Evolutionary conservation across 1,140 invertebrate genomes (phyloP), one percentile per base, ranked within the genome.

Genomic region (Cyclargus thomasi): DNA sequence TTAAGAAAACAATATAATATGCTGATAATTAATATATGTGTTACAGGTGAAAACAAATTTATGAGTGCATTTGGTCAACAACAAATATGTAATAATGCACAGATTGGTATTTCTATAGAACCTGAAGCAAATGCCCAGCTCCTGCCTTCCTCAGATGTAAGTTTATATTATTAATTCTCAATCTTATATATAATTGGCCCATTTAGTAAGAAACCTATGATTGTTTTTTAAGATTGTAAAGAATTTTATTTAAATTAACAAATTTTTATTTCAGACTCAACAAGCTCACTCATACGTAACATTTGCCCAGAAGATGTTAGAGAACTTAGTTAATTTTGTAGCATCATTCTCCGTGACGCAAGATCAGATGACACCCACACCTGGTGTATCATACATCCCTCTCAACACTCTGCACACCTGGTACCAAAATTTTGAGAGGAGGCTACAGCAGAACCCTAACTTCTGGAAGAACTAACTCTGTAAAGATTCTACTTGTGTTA

Each of bases 91-190:
- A 95, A 98, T 77, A 95, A 95, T 86, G 98, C 97, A 39, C 97
- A 99, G 91, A 97, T 99, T 68, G 98, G 98, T 0, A 95, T 99
- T 36, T 98, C 97, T 0, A 94, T 99, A 47, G 97, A 98, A 81
- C 94, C 95, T 0, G 88, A 97, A 39, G 73, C 82, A 0, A 92
- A 94, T 64, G 92, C 97, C 22, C 89, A 93, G 63, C 88, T 93
- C 35, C 92, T 94, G n/a, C 70, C 70, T 29, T 66, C 53, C 36
- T 64, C 63, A 23, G 63, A 53, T 39, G 63, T n/a, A 64, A 53
- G 63, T 21, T 64, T 36, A 5, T 29, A 7, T 29, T 29, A 1
- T 8, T 29, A 29, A n/a, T 6, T 29, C 5, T 29, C 29, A 29
- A 29, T 29, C 29, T 29, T 29, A 29, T 0, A 29, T n/a, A 35